Evolutionary conservation across 2,888 invertebrate species (phyloP).

Genomic region (Epinotia demarniana): DNA sequence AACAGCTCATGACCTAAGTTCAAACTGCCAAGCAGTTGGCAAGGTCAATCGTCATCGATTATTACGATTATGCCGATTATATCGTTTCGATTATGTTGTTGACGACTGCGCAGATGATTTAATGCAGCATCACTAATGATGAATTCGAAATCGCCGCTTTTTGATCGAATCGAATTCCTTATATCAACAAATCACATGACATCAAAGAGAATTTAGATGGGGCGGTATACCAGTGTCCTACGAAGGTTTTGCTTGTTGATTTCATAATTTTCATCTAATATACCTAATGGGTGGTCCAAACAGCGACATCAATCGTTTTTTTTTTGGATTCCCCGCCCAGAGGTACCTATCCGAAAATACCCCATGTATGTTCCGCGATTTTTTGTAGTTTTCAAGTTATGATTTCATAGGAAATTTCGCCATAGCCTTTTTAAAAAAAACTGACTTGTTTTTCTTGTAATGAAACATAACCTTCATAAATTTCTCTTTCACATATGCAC

Average conservation of each 20-base stretch:
- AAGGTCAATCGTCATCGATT: conserved; percentile 34
- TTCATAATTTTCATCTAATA: too few species aligned
- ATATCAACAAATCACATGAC: conserved; percentile 35
- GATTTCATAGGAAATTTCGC: too few species aligned
- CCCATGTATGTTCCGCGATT: too few species aligned
- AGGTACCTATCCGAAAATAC: too few species aligned
- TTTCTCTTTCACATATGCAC: too few species aligned
- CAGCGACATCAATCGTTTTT: too few species aligned
- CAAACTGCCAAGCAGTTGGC: conserved; percentile 22
- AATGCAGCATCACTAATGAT: conserved; percentile 26
- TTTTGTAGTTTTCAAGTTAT: too few species aligned
- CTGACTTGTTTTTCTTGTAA: too few species aligned
- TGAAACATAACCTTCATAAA: too few species aligned
- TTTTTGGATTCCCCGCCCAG: too few species aligned
- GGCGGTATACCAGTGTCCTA: conserved; percentile 10
- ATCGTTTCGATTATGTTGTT: conserved; percentile 22
- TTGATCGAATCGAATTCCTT: conserved; percentile 25
- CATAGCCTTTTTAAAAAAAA: too few species aligned
- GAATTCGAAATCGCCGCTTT: conserved; percentile 29
- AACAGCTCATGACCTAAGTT: conserved; percentile 35
- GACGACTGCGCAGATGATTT: conserved; percentile 32
- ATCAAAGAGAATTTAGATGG: not conserved
- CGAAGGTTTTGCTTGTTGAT: not conserved
- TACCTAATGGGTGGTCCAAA: too few species aligned
- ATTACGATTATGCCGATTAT: conserved; percentile 37